A percentile compares a stretch with the other conserved stretches of the same genome.
Conservation (phyloP, 2,888 invertebrate genomes). For the Cosmia trapezina region DNA sequence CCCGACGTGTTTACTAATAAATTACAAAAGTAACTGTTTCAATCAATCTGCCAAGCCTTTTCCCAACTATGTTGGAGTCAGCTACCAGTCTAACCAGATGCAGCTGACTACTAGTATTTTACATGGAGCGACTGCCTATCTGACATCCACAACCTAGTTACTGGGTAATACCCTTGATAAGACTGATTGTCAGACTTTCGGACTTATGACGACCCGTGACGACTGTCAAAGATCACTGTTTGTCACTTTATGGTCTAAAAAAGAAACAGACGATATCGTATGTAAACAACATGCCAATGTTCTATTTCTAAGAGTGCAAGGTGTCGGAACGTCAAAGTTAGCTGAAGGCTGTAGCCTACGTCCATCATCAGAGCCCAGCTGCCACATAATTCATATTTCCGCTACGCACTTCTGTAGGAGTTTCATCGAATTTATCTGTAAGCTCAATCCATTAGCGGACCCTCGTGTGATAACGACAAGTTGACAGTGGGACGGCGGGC, state of each 20-base stretch:
- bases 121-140: too few species aligned
- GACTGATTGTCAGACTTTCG: too few species aligned
- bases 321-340: conserved; percentile 41
- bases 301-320: conserved; percentile 25
- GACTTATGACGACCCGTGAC: too few species aligned
- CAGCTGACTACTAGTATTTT: too few species aligned
- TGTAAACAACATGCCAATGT: conserved; percentile 36
- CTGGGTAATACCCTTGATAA: too few species aligned
- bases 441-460: conserved; percentile 86
- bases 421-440: conserved; percentile 86
- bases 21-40: conserved; percentile 5
- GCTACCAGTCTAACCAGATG: too few species aligned
- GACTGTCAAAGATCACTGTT: too few species aligned
- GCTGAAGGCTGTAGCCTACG: too few species aligned
- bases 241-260: neutral
- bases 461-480: conserved; percentile 83
- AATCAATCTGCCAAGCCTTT: too few species aligned
- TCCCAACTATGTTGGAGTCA: too few species aligned
- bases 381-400: conserved; percentile 83
- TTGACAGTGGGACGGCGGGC: conserved; percentile 77
- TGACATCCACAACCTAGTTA: too few species aligned
- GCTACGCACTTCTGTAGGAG: conserved; percentile 82
- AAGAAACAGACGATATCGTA: conserved; percentile 8
- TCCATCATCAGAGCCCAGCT: conserved; percentile 67
- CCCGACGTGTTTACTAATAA: conserved; percentile 17